These are phyloP conservation scores for Nemurella pictetii DNA, from an alignment of 2,888 invertebrate genomes.

Conservation along the genomic window DNA sequence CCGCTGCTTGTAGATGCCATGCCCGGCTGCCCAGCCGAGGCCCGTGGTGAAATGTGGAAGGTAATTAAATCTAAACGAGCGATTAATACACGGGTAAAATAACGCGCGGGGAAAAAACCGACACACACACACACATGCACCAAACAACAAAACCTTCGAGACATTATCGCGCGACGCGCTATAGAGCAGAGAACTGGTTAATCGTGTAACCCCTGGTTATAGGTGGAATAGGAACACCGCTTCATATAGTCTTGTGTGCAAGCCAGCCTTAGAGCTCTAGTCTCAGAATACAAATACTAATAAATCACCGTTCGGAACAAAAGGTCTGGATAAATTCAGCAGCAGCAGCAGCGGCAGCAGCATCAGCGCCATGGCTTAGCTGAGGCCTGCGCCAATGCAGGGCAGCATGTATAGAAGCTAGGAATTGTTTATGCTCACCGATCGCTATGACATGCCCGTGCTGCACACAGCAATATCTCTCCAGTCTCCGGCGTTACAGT, in stretches of 20 bases:
- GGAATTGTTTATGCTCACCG: background rate
- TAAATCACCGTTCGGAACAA: conserved; percentile 39
- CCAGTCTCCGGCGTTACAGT: background rate
- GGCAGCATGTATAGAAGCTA: background rate
- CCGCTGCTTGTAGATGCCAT: no score
- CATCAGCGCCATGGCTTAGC: no score
- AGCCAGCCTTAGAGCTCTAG: conserved; percentile 3
- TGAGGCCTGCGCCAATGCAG: background rate
- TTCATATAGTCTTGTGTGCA: background rate
- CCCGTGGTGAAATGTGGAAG: background rate
- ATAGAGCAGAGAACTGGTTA: conserved; percentile 22
- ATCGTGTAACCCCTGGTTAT: conserved; percentile 4
- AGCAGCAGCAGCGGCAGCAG: no score
- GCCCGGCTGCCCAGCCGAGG: no score
- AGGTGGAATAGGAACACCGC: background rate
- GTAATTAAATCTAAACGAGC: conserved; percentile 14
- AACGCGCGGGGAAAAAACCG: background rate
- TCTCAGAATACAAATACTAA: conserved; percentile 30
- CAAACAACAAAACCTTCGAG: background rate
- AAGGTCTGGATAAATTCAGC: background rate
- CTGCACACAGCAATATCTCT: background rate
- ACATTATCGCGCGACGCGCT: conserved; percentile 5
- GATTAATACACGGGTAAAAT: conserved; percentile 5
- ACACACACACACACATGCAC: background rate
- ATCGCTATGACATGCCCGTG: background rate